Base-by-base conservation (phyloP, 2,797 vertebrate species). In the Periparus ater region DNA sequence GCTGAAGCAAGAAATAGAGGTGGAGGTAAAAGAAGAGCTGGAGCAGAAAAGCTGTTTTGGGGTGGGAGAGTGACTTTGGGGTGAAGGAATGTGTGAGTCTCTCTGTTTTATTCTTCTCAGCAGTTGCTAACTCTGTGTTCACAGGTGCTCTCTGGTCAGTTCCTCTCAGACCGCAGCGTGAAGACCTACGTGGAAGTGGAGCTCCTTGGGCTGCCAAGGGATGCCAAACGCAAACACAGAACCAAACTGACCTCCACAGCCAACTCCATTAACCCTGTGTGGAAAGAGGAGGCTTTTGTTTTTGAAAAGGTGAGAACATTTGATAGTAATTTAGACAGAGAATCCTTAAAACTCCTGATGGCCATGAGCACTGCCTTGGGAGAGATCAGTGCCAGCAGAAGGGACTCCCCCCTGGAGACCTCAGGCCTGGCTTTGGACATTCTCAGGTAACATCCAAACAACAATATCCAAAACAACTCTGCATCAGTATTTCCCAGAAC, bases 241-340 rank as follows among this genome's bases (percentile, higher is more conserved):
- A 99, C 99, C 90, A 99, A 99, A 92, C 98, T 98, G 98, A 98
- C 98, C 47, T 89, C 98, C 32, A 98, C 96, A 1, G 97, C 98
- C 88, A 99, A 99, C 40, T 98, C 98, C 91, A 99, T 99, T 80
- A 99, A 99, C 96, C 99, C 99, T 2, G 98, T 99, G 63, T 99
- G 99, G 99, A 99, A 99, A 44, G 99, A 99, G 91, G 99, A 99
- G 67, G 98, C 99, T 26, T 99, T 99, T 97, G 98, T 99, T 90
- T 99, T 99, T 96, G 99, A 99, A 96, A 99, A 99, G 99, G 99
- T 99, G 93, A 53, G 40, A 29, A 36, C 10, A 11, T 25, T 27
- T 53, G 34, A 8, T 16, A 23, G 57, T 27, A 12, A 48, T 42
- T 61, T n/a, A 51, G 71, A 14, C 9, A 32, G 62, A 55, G 36